phyloP scores from a whole-genome alignment of 2,797 vertebrate genomes.

The Sebastes nivosus region DNA sequence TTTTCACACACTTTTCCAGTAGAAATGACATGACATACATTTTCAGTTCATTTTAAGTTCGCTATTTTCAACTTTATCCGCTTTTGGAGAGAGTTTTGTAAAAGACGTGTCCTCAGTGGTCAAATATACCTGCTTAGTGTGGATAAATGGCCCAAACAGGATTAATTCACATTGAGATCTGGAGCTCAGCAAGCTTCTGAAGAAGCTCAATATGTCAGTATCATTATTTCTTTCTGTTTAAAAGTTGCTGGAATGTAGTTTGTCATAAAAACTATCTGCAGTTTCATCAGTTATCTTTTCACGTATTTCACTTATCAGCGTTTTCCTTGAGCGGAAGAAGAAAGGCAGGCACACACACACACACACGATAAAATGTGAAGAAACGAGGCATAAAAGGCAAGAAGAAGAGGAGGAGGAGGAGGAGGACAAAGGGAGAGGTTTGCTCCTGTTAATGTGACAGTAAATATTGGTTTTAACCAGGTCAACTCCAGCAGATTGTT shows the following conservation, averaged over 20 bases:
- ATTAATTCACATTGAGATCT: neutral
- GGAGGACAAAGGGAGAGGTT: constrained; percentile 32
- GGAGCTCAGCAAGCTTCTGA: neutral
- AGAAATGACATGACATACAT: no score
- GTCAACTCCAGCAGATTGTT: constrained; percentile 65
- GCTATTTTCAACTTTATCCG: neutral
- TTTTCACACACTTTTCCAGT: no score
- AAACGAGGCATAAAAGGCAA: neutral
- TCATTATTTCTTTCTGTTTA: neutral
- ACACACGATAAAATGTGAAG: neutral
- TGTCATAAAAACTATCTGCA: neutral
- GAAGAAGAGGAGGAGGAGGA: neutral
- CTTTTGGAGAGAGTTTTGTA: neutral
- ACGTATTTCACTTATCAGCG: constrained; percentile 14
- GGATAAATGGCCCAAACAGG: neutral
- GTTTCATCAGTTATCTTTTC: neutral
- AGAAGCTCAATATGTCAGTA: neutral
- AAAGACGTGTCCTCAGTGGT: neutral
- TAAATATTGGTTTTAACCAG: constrained; percentile 76
- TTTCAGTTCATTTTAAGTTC: no score
- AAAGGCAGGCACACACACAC: neutral
- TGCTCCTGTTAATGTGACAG: constrained; percentile 69
- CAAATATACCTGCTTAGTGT: neutral
- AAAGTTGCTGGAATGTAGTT: neutral
- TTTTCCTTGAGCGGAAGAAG: constrained; percentile 3